A percentile compares a stretch with the other conserved stretches of the same genome.
Evolutionary conservation across 2,113 vertebrate genomes (phyloP).

Genomic region (Mesembrinibis cayennensis): DNA sequence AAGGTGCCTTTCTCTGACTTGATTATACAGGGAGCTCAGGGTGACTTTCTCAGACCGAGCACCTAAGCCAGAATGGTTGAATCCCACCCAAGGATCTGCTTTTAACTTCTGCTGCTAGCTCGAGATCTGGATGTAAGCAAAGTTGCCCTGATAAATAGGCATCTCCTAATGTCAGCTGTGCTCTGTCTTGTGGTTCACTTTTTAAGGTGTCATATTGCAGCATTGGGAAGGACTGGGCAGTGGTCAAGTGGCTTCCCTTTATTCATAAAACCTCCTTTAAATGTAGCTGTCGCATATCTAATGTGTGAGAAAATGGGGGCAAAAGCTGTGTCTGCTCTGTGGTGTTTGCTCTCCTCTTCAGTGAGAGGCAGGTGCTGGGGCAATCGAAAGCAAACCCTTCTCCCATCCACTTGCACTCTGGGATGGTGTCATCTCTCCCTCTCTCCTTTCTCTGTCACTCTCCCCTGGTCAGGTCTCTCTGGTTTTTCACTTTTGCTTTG

Average conservation of each 20-base stretch:
- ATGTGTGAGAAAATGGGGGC: neutral
- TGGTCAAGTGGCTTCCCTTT: neutral
- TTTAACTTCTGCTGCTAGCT: neutral
- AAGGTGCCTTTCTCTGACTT: neutral
- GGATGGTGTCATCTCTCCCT: neutral
- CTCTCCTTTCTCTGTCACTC: neutral
- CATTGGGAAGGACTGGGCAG: neutral
- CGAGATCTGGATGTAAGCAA: neutral
- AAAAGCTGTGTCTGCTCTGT: neutral
- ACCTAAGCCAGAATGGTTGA: neutral
- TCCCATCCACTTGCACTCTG: neutral
- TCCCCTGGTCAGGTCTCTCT: neutral
- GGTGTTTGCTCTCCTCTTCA: neutral
- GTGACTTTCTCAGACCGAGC: neutral
- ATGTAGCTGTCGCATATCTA: neutral
- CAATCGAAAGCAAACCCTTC: neutral
- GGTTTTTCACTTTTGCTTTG: neutral
- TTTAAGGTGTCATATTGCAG: neutral
- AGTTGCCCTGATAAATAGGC: neutral
- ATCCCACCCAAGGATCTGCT: neutral
- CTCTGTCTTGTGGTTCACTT: neutral
- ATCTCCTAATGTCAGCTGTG: neutral
- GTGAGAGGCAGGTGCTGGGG: neutral
- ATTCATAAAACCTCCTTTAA: neutral
- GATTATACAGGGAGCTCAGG: neutral